Base-by-base conservation (phyloP, 1,140 invertebrate genomes). In the Ceratitis capitata region DNA sequence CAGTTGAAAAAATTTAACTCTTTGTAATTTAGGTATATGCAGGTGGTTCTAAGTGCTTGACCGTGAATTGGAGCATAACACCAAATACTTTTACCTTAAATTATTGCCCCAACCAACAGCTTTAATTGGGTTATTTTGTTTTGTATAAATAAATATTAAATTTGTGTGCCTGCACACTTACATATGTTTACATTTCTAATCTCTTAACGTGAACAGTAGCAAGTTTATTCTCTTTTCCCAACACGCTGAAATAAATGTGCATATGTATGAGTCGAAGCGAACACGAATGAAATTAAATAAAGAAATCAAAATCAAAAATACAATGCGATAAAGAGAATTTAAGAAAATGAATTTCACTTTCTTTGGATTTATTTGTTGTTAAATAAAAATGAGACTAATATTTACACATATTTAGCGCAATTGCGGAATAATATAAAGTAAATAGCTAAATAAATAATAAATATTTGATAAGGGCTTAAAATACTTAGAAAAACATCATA, bases 121-220 rank as follows among this genome's bases (percentile, higher is more conserved):
- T 42, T 14, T 35, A 45, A 39, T 45, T 78, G n/a, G 5, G 10
- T 61, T 29, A 19, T 45, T 23, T 42, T 45, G 10, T 45, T 45
- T 3, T 78, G 0, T 78, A 14, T 45, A 78, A 45, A 78, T 78
- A 78, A 78, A 23, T 29, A 16, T 26, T 29, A 64, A 0, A 12
- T 32, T 64, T 32, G 29, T 10, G 14, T 1, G 19, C 51, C 10
- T 56, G 23, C 39, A 23, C 0, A 29, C 19, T 42, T 23, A 53
- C 23, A 49, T 49, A 58, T 53, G 42, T 53, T 83, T 51, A 83
- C 82, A 53, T 83, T 56, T 51, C 47, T 42, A 83, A 58, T 83
- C 47, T 51, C 12, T 83, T 45, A n/a, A 78, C 39, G 19, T 35
- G 39, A 42, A 78, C 69, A 26, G 69, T 78, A 78, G 39, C 35